Percentiles rank a stretch among this genome's conserved stretches.
Conservation (phyloP, 2,113 vertebrate species). For the Plotosus lineatus region DNA sequence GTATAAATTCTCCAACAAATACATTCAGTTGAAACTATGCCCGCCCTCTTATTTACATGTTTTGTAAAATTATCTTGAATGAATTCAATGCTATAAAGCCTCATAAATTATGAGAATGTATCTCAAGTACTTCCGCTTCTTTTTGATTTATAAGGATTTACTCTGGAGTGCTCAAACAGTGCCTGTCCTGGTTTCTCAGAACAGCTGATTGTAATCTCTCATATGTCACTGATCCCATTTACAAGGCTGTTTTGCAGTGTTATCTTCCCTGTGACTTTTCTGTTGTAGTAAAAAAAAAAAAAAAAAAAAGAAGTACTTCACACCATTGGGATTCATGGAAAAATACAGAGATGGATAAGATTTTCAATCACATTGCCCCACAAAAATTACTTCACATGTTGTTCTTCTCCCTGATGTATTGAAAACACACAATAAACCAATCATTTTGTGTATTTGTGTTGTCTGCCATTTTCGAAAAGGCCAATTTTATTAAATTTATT, state of each 20-base stretch:
- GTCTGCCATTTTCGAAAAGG: not conserved
- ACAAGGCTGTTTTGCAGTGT: not conserved
- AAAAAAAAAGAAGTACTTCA: conserved; percentile 25
- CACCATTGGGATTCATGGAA: conserved; percentile 2
- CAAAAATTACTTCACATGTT: conserved; percentile 12
- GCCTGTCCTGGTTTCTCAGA: conserved; percentile 11
- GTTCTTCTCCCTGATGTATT: conserved; percentile 41
- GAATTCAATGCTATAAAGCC: conserved; percentile 5
- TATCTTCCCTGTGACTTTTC: conserved; percentile 18
- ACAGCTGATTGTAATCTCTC: not conserved
- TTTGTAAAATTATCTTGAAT: conserved; percentile 18
- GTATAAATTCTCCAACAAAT: conserved; percentile 16
- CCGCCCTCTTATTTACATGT: conserved; percentile 7
- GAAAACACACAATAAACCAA: conserved; percentile 60
- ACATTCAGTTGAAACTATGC: conserved; percentile 24
- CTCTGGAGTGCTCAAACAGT: not conserved
- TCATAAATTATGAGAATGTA: not conserved
- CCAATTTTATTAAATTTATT: not conserved
- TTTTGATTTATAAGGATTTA: not conserved
- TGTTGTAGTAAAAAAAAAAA: conserved; percentile 25
- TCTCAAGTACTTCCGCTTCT: not conserved
- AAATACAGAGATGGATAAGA: conserved; percentile 13
- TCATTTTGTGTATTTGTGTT: conserved; percentile 52
- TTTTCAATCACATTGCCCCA: not conserved
- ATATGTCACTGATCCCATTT: conserved; percentile 19